Percentiles rank a stretch among this genome's conserved stretches.
These are phyloP conservation scores for Rhagium mordax DNA, from an alignment of 2,888 invertebrate species.

Conservation along the genomic window DNA sequence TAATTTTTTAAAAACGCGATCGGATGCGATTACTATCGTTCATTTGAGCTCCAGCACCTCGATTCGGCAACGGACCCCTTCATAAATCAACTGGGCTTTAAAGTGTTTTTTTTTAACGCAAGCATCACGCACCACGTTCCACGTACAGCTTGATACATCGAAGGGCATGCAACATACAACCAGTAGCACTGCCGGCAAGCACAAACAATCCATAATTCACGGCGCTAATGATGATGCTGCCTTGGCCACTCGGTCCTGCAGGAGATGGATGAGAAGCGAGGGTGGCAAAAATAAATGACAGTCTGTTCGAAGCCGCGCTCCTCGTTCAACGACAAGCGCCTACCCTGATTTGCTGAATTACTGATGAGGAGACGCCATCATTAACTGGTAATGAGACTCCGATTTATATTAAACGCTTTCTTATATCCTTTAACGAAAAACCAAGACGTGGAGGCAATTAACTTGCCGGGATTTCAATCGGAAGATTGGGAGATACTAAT, in stretches of 20 bases:
- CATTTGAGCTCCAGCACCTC: neutral
- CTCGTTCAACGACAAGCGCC: slow-evolving; percentile 36
- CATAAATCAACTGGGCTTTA: slow-evolving; percentile 19
- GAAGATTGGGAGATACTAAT: slow-evolving; percentile 50
- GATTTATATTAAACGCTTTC: slow-evolving; percentile 66
- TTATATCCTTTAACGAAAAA: slow-evolving; percentile 35
- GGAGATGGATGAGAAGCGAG: slow-evolving; percentile 64
- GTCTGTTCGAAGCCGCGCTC: slow-evolving; percentile 48
- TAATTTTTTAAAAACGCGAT: too few relatives aligned
- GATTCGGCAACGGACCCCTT: neutral
- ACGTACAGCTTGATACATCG: slow-evolving; percentile 59
- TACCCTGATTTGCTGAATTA: slow-evolving; percentile 65
- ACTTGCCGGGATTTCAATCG: slow-evolving; percentile 46
- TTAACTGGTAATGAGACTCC: slow-evolving; percentile 67
- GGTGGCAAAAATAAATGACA: slow-evolving; percentile 67
- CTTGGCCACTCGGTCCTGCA: slow-evolving; percentile 67
- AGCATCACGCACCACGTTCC: slow-evolving; percentile 46
- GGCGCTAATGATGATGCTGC: slow-evolving; percentile 69
- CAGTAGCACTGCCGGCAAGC: slow-evolving; percentile 50
- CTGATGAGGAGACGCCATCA: slow-evolving; percentile 66
- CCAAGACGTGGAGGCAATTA: slow-evolving; percentile 42
- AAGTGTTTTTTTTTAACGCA: slow-evolving; percentile 45
- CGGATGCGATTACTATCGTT: neutral
- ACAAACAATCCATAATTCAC: slow-evolving; percentile 70
- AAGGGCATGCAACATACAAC: slow-evolving; percentile 55